Evolutionary conservation across 2,888 invertebrate genomes (phyloP), one percentile per base, ranked within the genome.

Genomic region (Dynastes tityus): DNA sequence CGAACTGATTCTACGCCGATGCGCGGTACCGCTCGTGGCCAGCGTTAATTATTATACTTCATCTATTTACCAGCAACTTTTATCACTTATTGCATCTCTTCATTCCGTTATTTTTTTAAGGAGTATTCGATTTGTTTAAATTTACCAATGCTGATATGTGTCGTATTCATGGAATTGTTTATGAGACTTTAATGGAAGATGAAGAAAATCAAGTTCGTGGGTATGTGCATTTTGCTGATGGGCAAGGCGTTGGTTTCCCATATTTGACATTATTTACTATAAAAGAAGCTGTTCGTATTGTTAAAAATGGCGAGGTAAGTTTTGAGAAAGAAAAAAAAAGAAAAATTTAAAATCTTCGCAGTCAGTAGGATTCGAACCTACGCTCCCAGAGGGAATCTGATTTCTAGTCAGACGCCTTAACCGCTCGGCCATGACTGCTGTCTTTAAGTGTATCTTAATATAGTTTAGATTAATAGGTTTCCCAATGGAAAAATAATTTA

Each of bases 371-470:
- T 93, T 94, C 94, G 94, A 95, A 95, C 94, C 94, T 94, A 94
- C 94, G 94, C 94, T 94, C 94, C 94, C 94, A 94, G 94, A 94
- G 94, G 94, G 94, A 94, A 94, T 94, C 94, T 94, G 94, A 94
- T 94, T 94, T 94, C 94, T 93, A 94, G 94, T 94, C 94, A 94
- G 94, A 94, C 94, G 94, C 94, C 94, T 94, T 94, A 94, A 94
- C 94, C 94, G 93, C 94, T 94, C 94, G 94, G 94, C 94, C 94
- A 94, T 93, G 93, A 92, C 94, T 94, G 94, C 94, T 89, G 2
- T 94, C 94, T 93, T 16, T 16, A 16, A 16, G 16, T 16, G 16
- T 16, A 11, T 11, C 13, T 37, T 6, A 32, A 53, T 5, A 55
- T 55, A n/a, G n/a, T 6, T n/a, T 63, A 6, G 32, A 32, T 32